Evolutionary conservation across 2,888 invertebrate species (phyloP).

Genomic region (Drosophila tripunctata): DNA sequence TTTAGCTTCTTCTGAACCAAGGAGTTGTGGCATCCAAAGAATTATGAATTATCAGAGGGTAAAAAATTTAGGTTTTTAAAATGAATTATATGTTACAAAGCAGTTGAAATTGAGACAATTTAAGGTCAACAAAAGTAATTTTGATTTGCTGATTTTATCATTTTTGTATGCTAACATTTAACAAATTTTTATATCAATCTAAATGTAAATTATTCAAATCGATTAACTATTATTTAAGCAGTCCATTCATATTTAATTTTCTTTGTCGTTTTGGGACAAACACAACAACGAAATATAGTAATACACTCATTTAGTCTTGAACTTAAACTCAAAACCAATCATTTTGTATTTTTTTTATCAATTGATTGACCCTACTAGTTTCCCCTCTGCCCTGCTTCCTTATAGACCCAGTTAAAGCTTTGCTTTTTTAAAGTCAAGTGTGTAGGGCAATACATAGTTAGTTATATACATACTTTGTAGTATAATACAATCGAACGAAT

Average conservation of each 20-base stretch:
- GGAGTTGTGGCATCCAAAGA: no score
- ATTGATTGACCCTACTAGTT: conserved; percentile 17
- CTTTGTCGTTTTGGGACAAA: background rate
- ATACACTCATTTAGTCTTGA: conserved; percentile 7
- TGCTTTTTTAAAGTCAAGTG: conserved; percentile 36
- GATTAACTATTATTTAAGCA: background rate
- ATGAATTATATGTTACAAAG: no score
- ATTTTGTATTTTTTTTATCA: conserved; percentile 2
- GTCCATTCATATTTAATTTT: background rate
- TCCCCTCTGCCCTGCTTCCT: no score
- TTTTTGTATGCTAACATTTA: no score
- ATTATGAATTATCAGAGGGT: no score
- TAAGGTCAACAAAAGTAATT: no score
- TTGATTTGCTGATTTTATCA: no score
- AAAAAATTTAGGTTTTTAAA: no score
- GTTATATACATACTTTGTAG: background rate
- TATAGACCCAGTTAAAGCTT: conserved; percentile 30
- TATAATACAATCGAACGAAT: conserved; percentile 23
- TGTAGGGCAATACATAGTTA: conserved; percentile 21
- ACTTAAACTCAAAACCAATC: conserved; percentile 2
- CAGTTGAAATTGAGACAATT: no score
- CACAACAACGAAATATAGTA: conserved; percentile 2
- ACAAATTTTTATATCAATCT: no score
- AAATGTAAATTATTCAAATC: background rate
- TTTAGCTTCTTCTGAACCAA: no score